phyloP scores from a whole-genome alignment of 1,140 invertebrate genomes.

The Bombus confusus region DNA sequence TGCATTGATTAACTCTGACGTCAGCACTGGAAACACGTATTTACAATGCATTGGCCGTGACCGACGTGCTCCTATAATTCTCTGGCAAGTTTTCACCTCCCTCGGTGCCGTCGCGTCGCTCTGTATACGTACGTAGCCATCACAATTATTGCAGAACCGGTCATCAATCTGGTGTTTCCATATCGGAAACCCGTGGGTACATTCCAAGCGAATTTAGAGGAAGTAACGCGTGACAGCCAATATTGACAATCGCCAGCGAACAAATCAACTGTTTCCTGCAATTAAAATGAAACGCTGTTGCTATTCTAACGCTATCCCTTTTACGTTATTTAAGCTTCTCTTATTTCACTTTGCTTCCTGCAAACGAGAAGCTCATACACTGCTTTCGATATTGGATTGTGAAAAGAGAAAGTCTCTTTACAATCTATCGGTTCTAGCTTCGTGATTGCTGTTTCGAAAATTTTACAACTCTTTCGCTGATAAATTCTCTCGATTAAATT shows the following conservation, averaged over 20 bases:
- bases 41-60: slow-evolving; percentile 1
- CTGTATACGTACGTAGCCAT: neutral
- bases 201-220: slow-evolving; percentile 47
- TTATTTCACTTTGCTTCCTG: neutral
- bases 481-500: too few relatives aligned
- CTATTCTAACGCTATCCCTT: too few relatives aligned
- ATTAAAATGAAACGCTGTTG: slow-evolving; percentile 37
- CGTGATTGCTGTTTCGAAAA: too few relatives aligned
- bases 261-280: slow-evolving; percentile 8
- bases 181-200: slow-evolving; percentile 47
- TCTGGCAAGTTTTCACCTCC: slow-evolving; percentile 20
- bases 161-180: slow-evolving; percentile 52
- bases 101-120: neutral
- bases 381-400: too few relatives aligned
- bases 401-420: too few relatives aligned
- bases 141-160: slow-evolving; percentile 37
- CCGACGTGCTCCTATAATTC: slow-evolving; percentile 5
- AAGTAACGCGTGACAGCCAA: slow-evolving; percentile 45
- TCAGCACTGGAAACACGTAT: neutral
- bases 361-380: too few relatives aligned
- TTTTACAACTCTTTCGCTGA: too few relatives aligned
- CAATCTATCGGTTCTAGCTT: too few relatives aligned
- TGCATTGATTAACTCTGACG: slow-evolving; percentile 22
- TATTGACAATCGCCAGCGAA: slow-evolving; percentile 31
- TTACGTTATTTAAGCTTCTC: too few relatives aligned